Base-by-base conservation (phyloP, 2,797 vertebrate genomes). In the Schizopygopsis pylzovi region DNA sequence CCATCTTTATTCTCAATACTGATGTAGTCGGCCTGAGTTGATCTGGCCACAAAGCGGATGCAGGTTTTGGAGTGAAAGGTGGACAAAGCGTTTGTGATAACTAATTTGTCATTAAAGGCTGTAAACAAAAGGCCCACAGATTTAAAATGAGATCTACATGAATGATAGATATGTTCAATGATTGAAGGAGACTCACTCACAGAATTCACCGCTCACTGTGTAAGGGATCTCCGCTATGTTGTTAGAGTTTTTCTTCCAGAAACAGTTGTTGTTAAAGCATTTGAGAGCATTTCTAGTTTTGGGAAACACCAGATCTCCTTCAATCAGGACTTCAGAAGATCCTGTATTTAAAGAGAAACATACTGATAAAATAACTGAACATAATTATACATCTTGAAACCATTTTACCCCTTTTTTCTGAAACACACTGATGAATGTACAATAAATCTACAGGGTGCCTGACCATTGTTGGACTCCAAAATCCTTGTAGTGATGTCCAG, bases 281-380 rank as follows among this genome's bases (percentile, higher is more conserved):
- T 76, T 18, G 49, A 84, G 54, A 72, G 83, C 88, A 7, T 89
- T 91, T 79, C 79, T 88, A 80, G 18, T 87, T 67, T 56, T 86
- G 25, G 87, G 79, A 37, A 87, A 22, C n/a, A 90, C 16, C 63
- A 91, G 9, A 85, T 91, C 86, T 85, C 88, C 89, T 41, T 41
- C 41, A 41, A 41, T 41, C 41, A 41, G 8, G 8, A 41, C 7
- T 41, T 41, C 41, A 41, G 41, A 41, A 41, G 41, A 41, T 9
- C 41, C 41, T 41, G 8, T 8, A 41, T 8, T 41, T 41, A 41
- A 41, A 41, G 41, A 8, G 41, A 41, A 8, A 41, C 41, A 41
- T 6, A 41, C 1, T 41, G 41, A 33, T 33, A 3, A 39, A 76
- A 22, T 7, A 47, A 18, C 1, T 11, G 43, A 20, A 41, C 6